A percentile compares a stretch with the other conserved stretches of the same genome.
phyloP scores from a whole-genome alignment of 2,888 invertebrate genomes.

The Sialis lutaria region DNA sequence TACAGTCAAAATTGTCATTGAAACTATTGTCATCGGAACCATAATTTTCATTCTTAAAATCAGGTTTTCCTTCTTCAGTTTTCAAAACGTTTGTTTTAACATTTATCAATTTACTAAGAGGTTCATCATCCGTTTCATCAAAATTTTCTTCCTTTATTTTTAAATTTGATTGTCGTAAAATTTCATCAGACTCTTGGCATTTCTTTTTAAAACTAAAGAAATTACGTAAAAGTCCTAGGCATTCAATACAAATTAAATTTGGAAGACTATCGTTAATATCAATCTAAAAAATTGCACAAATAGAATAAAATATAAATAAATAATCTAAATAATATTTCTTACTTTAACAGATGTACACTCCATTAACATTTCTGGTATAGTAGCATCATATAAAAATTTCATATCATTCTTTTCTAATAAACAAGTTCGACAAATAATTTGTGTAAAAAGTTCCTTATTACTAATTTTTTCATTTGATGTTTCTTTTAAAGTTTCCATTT shows the following conservation, averaged over 20 bases:
- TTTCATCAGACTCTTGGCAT: not conserved
- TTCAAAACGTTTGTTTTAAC: not conserved
- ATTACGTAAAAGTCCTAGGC: not conserved
- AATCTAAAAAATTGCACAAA: not conserved
- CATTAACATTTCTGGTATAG: not conserved
- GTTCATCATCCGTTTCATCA: not conserved
- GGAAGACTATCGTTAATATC: not conserved
- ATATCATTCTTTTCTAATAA: constrained; percentile 1
- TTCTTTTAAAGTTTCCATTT: too few species aligned
- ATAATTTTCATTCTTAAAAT: not conserved
- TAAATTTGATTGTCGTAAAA: not conserved
- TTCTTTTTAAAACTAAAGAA: not conserved
- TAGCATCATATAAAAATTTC: not conserved
- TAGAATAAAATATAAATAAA: not conserved
- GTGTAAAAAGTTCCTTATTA: not conserved
- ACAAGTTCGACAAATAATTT: constrained; percentile 1
- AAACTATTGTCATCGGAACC: not conserved
- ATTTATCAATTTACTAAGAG: not conserved
- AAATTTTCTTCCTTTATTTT: not conserved
- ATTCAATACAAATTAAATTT: not conserved
- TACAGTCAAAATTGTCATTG: not conserved
- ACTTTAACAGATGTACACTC: constrained; percentile 3
- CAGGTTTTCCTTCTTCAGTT: not conserved
- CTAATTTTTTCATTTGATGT: too few species aligned
- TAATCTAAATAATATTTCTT: not conserved